Percentiles rank a stretch among this genome's conserved stretches.
Evolutionary conservation across 2,797 vertebrate genomes (phyloP).

Genomic region (Sebastes nivosus): DNA sequence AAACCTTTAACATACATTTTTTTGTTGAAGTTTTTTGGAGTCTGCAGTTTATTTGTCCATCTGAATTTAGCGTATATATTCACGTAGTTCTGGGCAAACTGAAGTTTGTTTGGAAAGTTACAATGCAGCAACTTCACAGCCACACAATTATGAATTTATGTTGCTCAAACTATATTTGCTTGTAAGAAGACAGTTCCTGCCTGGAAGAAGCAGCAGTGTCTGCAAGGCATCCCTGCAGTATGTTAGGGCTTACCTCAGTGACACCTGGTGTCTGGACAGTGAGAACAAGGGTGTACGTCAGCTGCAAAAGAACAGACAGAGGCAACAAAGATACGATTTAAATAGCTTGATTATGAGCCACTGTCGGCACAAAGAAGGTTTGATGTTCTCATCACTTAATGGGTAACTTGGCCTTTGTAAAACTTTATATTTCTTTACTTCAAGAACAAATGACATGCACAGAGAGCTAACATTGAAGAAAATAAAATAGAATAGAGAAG

Average conservation of each 20-base stretch:
- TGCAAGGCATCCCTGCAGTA: background rate
- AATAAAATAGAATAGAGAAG: background rate
- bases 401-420: background rate
- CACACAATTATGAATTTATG: background rate
- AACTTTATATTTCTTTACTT: background rate
- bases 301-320: background rate
- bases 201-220: background rate
- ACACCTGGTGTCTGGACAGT: background rate
- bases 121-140: background rate
- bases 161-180: background rate
- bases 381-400: background rate
- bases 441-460: background rate
- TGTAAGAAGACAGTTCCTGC: background rate
- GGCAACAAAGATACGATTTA: background rate
- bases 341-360: background rate
- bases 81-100: background rate
- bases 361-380: background rate
- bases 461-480: background rate
- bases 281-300: background rate
- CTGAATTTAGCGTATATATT: background rate
- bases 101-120: background rate
- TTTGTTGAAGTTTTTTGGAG: background rate
- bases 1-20: conserved; percentile 1
- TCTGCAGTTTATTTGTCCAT: background rate
- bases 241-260: background rate